Conservation (phyloP, 2,888 invertebrate species). For the Tachina lurida region DNA sequence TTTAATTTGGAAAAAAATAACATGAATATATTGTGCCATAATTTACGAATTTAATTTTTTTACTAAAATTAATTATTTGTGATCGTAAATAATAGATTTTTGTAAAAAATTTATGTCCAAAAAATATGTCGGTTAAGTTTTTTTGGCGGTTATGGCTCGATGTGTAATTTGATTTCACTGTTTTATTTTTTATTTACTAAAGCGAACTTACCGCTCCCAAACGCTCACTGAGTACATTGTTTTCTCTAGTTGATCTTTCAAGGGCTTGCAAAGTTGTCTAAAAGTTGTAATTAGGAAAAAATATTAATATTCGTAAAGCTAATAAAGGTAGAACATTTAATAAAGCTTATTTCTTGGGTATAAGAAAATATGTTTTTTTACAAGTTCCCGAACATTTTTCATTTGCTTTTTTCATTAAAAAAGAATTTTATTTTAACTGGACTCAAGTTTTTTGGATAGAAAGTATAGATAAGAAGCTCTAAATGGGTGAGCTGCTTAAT, state of each 20-base stretch:
- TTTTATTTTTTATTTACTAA: not conserved
- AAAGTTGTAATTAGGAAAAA: not conserved
- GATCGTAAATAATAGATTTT: no score
- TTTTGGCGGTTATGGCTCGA: no score
- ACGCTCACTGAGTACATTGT: conserved; percentile 88
- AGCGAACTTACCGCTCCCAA: conserved; percentile 85
- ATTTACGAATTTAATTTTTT: no score
- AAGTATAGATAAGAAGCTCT: not conserved
- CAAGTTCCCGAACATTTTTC: no score
- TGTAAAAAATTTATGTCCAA: no score
- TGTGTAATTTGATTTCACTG: not conserved
- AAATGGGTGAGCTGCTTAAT: not conserved
- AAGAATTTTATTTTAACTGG: no score
- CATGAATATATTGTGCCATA: not conserved
- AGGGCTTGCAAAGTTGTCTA: conserved; percentile 87
- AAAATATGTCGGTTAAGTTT: no score
- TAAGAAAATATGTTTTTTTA: no score
- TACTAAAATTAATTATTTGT: no score
- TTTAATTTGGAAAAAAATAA: not conserved
- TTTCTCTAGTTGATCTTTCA: conserved; percentile 88
- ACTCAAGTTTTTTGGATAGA: not conserved
- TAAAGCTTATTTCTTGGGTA: not conserved
- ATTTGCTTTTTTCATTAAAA: no score
- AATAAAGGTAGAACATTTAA: not conserved
- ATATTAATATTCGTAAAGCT: not conserved